These are phyloP conservation scores for Drosophila carrolli DNA, from an alignment of 1,140 invertebrate genomes.

Conservation along the genomic window DNA sequence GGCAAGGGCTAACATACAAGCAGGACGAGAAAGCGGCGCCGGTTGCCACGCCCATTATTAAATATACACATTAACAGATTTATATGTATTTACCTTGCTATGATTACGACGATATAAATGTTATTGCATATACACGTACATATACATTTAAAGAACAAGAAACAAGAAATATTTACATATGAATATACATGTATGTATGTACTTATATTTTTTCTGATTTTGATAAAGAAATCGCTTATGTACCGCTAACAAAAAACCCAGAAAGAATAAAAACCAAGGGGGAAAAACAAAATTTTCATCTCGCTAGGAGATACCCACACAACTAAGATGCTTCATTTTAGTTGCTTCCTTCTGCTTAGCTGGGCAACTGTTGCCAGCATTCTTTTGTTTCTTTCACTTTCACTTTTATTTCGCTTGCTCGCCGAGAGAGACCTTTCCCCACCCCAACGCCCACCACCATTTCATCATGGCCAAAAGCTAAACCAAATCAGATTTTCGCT, in stretches of 20 bases:
- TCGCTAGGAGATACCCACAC: slow-evolving; percentile 37
- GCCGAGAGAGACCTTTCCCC: neutral
- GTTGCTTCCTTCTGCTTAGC: slow-evolving; percentile 33
- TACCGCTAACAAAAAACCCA: slow-evolving; percentile 27
- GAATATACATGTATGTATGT: slow-evolving; percentile 44
- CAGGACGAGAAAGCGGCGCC: slow-evolving; percentile 12
- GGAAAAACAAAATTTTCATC: slow-evolving; percentile 19
- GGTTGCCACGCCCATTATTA: slow-evolving; percentile 43
- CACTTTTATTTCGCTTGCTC: slow-evolving; percentile 34
- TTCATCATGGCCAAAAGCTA: slow-evolving; percentile 6
- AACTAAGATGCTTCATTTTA: slow-evolving; percentile 25
- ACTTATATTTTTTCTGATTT: slow-evolving; percentile 50
- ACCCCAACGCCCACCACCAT: neutral
- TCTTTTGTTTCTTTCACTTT: slow-evolving; percentile 19
- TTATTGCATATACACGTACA: slow-evolving; percentile 78
- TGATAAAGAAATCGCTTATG: slow-evolving; percentile 48
- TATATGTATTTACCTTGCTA: slow-evolving; percentile 81
- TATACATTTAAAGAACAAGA: slow-evolving; percentile 39
- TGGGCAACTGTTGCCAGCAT: slow-evolving; percentile 16
- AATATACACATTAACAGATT: slow-evolving; percentile 73
- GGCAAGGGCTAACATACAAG: slow-evolving; percentile 2
- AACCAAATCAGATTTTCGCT: slow-evolving; percentile 22
- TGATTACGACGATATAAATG: slow-evolving; percentile 78
- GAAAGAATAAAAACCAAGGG: slow-evolving; percentile 4
- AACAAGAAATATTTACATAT: slow-evolving; percentile 55